Evolutionary conservation across 2,888 invertebrate species (phyloP), one percentile per base, ranked within the genome.

Genomic region (Aphidius colemani): DNA sequence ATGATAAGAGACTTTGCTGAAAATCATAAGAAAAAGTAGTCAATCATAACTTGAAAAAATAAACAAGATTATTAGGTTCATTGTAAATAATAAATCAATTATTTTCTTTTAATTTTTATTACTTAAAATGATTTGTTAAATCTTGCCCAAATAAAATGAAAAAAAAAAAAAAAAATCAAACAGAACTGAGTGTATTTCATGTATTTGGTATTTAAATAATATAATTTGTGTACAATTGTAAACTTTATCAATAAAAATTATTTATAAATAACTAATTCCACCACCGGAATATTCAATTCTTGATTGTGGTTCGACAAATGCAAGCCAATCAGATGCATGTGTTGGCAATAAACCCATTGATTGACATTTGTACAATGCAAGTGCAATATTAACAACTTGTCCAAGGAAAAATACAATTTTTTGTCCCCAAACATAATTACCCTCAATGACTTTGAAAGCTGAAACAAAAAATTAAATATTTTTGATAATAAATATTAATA

Each of bases 311-410:
- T 97, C 94, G 61, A 96, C 94, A 86, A 98, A 98, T 61, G 98
- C 97, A 67, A 98, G 84, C 98, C 98, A 98, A 83, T 98, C 98
- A 49, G 98, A 98, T 1, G 97, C 91, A 84, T 98, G 96, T 57
- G 97, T 97, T 1, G 98, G 98, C 61, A 98, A 84, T 40, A 98
- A 83, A 2, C 98, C 98, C 97, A 98, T 98, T 68, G 95, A 95
- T 77, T 98, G 96, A 81, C 98, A 98, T 83, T 98, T 98, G 81
- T 98, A 98, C 49, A 98, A 84, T 39, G 98, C 98, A 71, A 98
- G 83, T 0, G 90, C 90, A 67, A 98, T 90, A 81, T 96, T 96
- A 0, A 95, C 91, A 71, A 97, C 84, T 83, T 98, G 98, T 7
- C 98, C 98, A 73, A 98, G 85, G 70, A 96, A 88, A 81, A 95